A percentile compares a stretch with the other conserved stretches of the same genome.
Conservation (phyloP, 2,888 invertebrate genomes). For the Pilophorus perplexus region DNA sequence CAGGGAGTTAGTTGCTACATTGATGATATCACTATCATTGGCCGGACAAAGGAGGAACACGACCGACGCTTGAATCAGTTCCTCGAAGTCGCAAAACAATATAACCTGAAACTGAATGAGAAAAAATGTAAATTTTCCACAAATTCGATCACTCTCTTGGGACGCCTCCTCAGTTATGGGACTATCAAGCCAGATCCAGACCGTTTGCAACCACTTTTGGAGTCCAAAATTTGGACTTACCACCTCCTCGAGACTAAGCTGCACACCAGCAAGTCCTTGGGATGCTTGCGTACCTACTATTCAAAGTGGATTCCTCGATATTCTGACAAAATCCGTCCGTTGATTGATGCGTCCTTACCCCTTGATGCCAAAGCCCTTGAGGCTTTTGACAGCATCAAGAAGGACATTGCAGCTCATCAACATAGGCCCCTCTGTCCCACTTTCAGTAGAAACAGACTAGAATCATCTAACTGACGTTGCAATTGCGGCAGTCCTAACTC, state of each 20-base stretch:
- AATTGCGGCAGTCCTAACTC: no score
- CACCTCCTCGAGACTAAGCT: neutral
- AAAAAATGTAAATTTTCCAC: conserved; percentile 31
- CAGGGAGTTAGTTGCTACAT: conserved; percentile 16
- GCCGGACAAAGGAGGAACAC: conserved; percentile 21
- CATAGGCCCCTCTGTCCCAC: no score
- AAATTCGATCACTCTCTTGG: conserved; percentile 19
- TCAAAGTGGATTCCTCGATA: conserved; percentile 9
- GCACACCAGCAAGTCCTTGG: neutral
- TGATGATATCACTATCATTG: conserved; percentile 34
- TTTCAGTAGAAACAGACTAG: no score
- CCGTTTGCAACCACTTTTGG: conserved; percentile 9
- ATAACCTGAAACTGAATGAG: conserved; percentile 22
- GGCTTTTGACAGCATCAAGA: conserved; percentile 10
- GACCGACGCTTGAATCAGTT: conserved; percentile 13
- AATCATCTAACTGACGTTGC: no score
- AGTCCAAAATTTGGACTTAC: no score
- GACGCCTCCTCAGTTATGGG: conserved; percentile 24
- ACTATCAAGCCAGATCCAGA: conserved; percentile 35
- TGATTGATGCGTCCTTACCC: neutral
- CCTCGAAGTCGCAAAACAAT: conserved; percentile 9
- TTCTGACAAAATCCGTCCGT: conserved; percentile 5
- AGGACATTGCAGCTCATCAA: conserved; percentile 18
- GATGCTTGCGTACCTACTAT: neutral
- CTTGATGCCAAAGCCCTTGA: conserved; percentile 1